A percentile compares a stretch with the other conserved stretches of the same genome.
Evolutionary conservation across 2,113 vertebrate species (phyloP).

Genomic region (Crocuta crocuta): DNA sequence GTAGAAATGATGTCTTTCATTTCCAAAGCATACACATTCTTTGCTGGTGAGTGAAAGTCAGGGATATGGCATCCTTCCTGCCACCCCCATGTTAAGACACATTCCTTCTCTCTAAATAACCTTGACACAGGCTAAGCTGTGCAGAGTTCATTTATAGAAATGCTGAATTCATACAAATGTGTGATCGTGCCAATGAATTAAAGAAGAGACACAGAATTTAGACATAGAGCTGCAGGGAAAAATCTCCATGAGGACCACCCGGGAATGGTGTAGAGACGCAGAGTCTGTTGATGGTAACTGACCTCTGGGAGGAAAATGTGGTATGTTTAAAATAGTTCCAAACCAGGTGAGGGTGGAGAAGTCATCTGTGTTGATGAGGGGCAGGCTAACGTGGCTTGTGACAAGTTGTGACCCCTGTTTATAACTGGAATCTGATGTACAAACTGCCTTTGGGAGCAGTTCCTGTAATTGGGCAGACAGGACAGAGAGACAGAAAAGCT

Average conservation of each 20-base stretch:
- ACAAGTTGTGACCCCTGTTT: neutral
- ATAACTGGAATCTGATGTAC: neutral
- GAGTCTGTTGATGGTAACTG: neutral
- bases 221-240: neutral
- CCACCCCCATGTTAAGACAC: neutral
- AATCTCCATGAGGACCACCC: neutral
- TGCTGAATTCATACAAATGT: constrained; percentile 12
- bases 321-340: neutral
- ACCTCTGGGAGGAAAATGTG: neutral
- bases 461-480: neutral
- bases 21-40: neutral
- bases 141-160: constrained; percentile 29
- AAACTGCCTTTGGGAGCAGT: neutral
- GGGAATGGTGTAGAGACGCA: neutral
- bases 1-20: neutral
- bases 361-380: neutral
- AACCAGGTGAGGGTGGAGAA: neutral
- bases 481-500: neutral
- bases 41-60: neutral
- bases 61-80: neutral
- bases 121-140: neutral
- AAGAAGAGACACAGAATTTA: neutral
- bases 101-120: neutral
- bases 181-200: neutral
- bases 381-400: neutral